These are phyloP conservation scores for Eucidaris tribuloides DNA, from an alignment of 35 echinoderm and acorn worm species.

Conservation along the genomic window DNA sequence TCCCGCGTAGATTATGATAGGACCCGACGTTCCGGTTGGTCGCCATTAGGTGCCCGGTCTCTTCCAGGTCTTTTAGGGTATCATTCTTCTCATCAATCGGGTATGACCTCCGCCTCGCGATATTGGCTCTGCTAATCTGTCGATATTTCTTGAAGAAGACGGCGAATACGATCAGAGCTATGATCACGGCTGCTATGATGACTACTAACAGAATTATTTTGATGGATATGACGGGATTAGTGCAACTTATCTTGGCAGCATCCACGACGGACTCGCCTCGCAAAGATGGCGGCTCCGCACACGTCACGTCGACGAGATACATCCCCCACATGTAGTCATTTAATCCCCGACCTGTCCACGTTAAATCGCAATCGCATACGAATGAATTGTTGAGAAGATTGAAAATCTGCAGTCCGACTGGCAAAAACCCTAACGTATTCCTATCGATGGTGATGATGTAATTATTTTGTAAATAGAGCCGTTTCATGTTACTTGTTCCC, in stretches of 20 bases:
- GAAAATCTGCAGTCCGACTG: background rate
- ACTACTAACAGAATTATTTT: background rate
- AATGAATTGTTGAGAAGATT: conserved; percentile 3
- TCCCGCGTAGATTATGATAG: conserved; percentile 4
- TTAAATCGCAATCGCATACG: background rate
- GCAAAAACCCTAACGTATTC: background rate
- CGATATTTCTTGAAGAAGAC: background rate
- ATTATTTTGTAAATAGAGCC: conserved; percentile 1
- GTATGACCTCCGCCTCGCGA: background rate
- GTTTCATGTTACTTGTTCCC: background rate
- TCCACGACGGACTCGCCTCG: background rate
- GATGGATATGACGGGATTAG: background rate
- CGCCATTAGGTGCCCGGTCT: background rate
- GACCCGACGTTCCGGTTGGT: background rate
- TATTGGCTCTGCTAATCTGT: background rate
- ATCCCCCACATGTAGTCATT: background rate
- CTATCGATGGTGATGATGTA: background rate
- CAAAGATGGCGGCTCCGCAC: background rate
- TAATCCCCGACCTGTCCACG: background rate
- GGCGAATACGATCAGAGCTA: background rate
- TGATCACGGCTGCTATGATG: background rate
- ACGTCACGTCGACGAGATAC: background rate
- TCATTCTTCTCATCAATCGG: background rate
- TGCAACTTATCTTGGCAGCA: background rate
- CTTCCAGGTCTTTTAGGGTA: background rate